Evolutionary conservation across 2,797 vertebrate species (phyloP), one percentile per base, ranked within the genome.

Genomic region (Okamejei kenojei): DNA sequence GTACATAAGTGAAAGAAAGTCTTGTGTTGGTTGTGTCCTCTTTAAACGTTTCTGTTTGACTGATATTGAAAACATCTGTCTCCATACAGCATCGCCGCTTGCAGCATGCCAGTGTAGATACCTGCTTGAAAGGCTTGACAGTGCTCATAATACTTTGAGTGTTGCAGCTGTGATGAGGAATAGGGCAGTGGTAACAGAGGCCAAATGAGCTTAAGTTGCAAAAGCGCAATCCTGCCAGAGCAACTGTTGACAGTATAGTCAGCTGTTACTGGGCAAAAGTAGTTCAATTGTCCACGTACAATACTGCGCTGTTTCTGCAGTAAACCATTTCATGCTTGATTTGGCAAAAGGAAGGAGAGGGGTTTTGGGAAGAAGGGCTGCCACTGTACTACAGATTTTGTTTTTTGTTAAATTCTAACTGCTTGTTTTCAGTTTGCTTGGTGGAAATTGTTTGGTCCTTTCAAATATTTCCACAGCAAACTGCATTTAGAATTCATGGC

Each of bases 221-320:
- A 63, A 86, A 93, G 61, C 61, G 92, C 94, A 94, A 94, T 93
- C 26, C 68, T 73, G 79, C 94, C 94, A 93, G 90, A 76, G 88
- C 94, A 93, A 94, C 94, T 94, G 93, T 0, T 54, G 94, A 0
- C 93, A 93, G 93, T 95, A 93, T 91, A 86, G 82, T 74, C 95
- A 96, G 95, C 95, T 96, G 95, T 95, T 93, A 73, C 93, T 94
- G 93, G 92, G 19, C 93, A 11, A 94, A 95, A 95, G 94, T 2
- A 45, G 38, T 94, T 93, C 93, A 94, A 94, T 86, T 94, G 94
- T 94, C 78, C 94, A 1, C 94, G 95, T 94, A 94, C 94, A 94
- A 81, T 38, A 26, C 58, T 94, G 35, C 74, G 94, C 9, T 94
- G 93, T 94, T 94, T 94, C 94, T 94, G 94, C 94, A 94, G 23